phyloP scores from a whole-genome alignment of 1,140 invertebrate species.

The Drosophila serrata region DNA sequence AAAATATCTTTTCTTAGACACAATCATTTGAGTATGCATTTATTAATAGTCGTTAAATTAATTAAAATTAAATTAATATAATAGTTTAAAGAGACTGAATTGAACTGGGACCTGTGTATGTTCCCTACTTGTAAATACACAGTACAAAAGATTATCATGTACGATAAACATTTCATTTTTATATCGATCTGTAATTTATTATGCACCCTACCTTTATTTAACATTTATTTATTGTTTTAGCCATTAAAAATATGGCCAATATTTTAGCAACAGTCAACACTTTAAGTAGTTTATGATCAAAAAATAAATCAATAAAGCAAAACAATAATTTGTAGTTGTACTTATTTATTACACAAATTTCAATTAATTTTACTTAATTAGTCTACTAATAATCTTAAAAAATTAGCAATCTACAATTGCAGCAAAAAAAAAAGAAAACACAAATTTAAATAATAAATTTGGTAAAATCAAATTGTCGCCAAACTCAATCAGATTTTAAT shows the following conservation, averaged over 20 bases:
- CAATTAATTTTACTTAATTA: background rate
- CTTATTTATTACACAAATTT: background rate
- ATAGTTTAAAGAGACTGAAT: background rate
- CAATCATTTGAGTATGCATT: background rate
- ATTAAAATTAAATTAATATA: too few relatives aligned
- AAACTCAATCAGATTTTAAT: slow-evolving; percentile 69
- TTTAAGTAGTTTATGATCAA: background rate
- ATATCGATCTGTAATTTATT: background rate
- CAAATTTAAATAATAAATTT: background rate
- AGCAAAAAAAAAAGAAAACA: too few relatives aligned
- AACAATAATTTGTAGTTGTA: background rate
- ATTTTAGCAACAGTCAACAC: slow-evolving; percentile 1
- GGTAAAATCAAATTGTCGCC: background rate
- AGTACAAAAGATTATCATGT: background rate
- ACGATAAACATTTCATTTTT: background rate
- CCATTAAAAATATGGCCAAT: background rate
- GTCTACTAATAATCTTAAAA: background rate
- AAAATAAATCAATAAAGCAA: background rate
- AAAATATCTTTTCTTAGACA: background rate
- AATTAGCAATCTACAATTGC: background rate
- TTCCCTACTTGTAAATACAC: background rate
- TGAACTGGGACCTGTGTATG: background rate
- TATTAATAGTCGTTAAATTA: background rate
- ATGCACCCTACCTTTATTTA: background rate
- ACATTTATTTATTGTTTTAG: background rate